These are phyloP conservation scores for Cerastoderma edule DNA, from an alignment of 2,888 invertebrate genomes.

Conservation along the genomic window DNA sequence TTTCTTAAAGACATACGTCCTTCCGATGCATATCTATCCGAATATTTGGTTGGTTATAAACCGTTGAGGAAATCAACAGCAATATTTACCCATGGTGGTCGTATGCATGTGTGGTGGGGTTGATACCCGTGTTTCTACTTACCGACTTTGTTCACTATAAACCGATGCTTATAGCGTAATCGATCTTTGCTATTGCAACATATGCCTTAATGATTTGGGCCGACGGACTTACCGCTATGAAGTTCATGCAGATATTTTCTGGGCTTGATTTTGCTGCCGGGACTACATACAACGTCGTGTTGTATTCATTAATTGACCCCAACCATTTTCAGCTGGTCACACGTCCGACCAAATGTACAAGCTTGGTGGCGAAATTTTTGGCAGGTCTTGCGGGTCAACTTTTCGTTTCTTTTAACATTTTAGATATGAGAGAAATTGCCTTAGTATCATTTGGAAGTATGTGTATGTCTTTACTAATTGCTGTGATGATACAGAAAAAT, in stretches of 20 bases:
- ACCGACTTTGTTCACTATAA: conserved; percentile 93
- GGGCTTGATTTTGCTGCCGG: conserved; percentile 95
- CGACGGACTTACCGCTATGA: conserved; percentile 88
- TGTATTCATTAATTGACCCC: conserved; percentile 94
- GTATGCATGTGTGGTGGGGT: conserved; percentile 90
- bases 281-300: conserved; percentile 96
- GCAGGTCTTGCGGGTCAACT: conserved; percentile 91
- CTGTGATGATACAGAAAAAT: conserved; percentile 91
- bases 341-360: conserved; percentile 92
- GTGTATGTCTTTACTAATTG: conserved; percentile 89
- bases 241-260: conserved; percentile 90
- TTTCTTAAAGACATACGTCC: conserved; percentile 62
- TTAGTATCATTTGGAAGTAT: conserved; percentile 91
- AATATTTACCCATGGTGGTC: conserved; percentile 94
- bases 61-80: conserved; percentile 52
- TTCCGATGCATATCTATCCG: conserved; percentile 60
- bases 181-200: conserved; percentile 89
- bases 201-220: conserved; percentile 92
- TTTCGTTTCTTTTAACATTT: conserved; percentile 87
- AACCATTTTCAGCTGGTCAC: conserved; percentile 92
- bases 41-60: conserved; percentile 48
- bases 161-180: conserved; percentile 93
- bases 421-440: conserved; percentile 91
- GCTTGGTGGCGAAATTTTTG: conserved; percentile 91
- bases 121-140: conserved; percentile 91